A percentile compares a stretch with the other conserved stretches of the same genome.
Conservation (phyloP, 2,888 invertebrate genomes). For the Sminthurides aquaticus region DNA sequence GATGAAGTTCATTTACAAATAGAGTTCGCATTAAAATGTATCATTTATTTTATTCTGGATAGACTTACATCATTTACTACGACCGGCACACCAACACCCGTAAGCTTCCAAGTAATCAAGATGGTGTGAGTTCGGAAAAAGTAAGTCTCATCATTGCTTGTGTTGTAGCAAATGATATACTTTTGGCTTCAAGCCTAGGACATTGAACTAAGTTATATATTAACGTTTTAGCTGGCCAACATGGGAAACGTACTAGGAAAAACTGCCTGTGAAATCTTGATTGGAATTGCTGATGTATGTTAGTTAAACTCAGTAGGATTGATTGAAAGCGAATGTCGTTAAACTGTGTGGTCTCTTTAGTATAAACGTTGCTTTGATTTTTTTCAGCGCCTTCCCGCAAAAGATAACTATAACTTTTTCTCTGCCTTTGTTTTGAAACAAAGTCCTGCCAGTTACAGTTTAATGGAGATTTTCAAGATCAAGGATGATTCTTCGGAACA, state of each 20-base stretch:
- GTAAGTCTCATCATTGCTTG: too few relatives aligned
- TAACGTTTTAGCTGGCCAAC: neutral
- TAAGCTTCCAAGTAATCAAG: too few relatives aligned
- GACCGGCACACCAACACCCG: slow-evolving; percentile 5
- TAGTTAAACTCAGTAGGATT: too few relatives aligned
- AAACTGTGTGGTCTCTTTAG: neutral
- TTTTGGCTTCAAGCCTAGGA: too few relatives aligned
- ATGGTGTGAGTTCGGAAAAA: too few relatives aligned
- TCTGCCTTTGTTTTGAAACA: slow-evolving; percentile 17
- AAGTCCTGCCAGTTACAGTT: slow-evolving; percentile 13
- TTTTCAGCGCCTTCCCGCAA: slow-evolving; percentile 7
- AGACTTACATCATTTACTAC: slow-evolving; percentile 15
- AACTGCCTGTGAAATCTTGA: slow-evolving; percentile 11
- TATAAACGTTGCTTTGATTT: neutral
- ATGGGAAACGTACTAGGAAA: slow-evolving; percentile 12
- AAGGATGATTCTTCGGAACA: slow-evolving; percentile 3
- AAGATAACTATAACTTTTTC: slow-evolving; percentile 20
- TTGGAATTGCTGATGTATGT: slow-evolving; percentile 13
- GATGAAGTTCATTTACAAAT: neutral
- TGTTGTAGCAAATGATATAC: too few relatives aligned
- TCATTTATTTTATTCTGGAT: neutral
- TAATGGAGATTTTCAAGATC: slow-evolving; percentile 19
- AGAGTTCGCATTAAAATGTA: too few relatives aligned
- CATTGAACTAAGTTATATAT: too few relatives aligned
- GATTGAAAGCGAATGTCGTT: neutral